Percentiles rank a stretch among this genome's conserved stretches.
Evolutionary conservation across 2,113 vertebrate species (phyloP).

Genomic region (Phalacrocorax aristotelis): DNA sequence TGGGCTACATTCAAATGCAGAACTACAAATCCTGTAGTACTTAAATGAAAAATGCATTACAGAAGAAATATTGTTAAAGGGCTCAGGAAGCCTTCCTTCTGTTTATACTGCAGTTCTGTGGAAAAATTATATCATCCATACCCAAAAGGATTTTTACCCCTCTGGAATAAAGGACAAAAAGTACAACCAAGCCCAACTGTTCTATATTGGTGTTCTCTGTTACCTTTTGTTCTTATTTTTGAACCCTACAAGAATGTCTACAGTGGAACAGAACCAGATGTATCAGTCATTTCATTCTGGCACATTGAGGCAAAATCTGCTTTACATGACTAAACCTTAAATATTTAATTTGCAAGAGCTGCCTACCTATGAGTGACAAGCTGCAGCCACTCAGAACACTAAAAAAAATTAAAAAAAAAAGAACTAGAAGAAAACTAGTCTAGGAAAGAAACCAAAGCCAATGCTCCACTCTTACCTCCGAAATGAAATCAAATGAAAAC

Average conservation of each 20-base stretch:
- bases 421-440: neutral
- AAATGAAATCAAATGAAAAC: neutral
- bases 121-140: neutral
- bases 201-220: neutral
- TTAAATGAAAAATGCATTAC: neutral
- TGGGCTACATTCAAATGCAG: neutral
- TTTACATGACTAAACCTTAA: neutral
- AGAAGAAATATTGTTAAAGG: neutral
- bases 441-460: conserved; percentile 24
- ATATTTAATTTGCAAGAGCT: neutral
- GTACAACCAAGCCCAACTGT: neutral
- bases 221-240: conserved; percentile 3
- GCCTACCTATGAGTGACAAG: neutral
- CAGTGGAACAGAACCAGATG: conserved; percentile 10
- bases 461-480: neutral
- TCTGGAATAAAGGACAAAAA: neutral
- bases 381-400: neutral
- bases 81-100: neutral
- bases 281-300: neutral
- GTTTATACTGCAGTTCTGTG: neutral
- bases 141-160: neutral
- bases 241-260: neutral
- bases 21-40: neutral
- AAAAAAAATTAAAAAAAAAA: neutral
- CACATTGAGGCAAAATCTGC: neutral